Base-by-base conservation (phyloP, 2,113 vertebrate genomes). In the Cyprinodon brontotheroides region DNA sequence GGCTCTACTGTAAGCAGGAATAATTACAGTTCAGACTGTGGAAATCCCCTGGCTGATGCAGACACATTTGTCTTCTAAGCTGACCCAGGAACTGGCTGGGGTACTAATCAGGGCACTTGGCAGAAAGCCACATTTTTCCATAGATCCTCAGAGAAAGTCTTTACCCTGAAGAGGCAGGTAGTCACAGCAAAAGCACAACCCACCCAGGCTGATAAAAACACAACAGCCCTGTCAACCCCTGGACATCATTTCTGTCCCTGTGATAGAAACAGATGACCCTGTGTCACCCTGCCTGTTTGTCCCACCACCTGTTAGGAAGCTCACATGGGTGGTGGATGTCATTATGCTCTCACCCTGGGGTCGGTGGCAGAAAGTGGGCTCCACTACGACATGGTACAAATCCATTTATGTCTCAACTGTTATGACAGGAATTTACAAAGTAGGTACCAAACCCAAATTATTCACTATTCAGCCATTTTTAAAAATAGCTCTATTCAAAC, bases 91-190 rank as follows among this genome's bases (percentile, higher is more conserved):
- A 88, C 74, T 2, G 78, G 73, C 79, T 47, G 59, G 82, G 87
- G 87, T 71, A 77, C 80, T 92, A 90, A 89, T 88, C 85, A 84
- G n/a, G 63, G 63, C 69, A 77, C 81, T 92, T 92, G 91, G 89
- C 91, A 90, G 72, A 80, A 75, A 53, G 68, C 61, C 48, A 38
- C 67, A 80, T 81, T 86, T 91, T 92, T 91, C 91, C 91, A 89
- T 66, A 74, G 71, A 89, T 82, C 80, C 78, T 74, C 45, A 86
- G 76, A 93, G 86, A 89, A 81, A 84, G 68, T 68, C 75, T 75
- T 92, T 93, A 89, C 92, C 90, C 85, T 86, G 64, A 75, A 84
- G 84, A 90, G 83, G 74, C 83, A 92, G 90, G 90, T 92, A 93
- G 89, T 89, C 87, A 86, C 85, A 83, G 82, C 85, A 91, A 72